A percentile compares a stretch with the other conserved stretches of the same genome.
These are phyloP conservation scores for Capricornis sumatraensis DNA, from an alignment of 2,113 vertebrate species.

Conservation along the genomic window DNA sequence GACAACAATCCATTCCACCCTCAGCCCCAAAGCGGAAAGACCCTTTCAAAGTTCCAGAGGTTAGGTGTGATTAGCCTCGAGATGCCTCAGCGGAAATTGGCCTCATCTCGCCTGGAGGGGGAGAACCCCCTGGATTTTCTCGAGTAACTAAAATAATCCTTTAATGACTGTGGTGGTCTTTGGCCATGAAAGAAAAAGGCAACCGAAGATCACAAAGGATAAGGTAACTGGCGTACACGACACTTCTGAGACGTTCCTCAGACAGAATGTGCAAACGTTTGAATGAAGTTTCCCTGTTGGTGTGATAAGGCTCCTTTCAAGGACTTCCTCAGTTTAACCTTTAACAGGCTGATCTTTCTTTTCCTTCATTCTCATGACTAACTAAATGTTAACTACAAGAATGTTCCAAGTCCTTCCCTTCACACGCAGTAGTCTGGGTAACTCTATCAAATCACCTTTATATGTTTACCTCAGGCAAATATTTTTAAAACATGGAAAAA, in stretches of 20 bases:
- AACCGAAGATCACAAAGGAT: not conserved
- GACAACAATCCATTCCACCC: not conserved
- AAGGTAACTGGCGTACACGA: not conserved
- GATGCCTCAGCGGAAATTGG: too few species aligned
- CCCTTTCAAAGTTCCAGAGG: too few species aligned
- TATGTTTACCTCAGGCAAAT: not conserved
- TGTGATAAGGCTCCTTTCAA: not conserved
- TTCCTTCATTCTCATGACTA: not conserved
- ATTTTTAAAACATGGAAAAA: not conserved
- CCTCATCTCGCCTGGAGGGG: too few species aligned
- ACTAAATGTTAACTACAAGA: not conserved
- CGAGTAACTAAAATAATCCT: slow-evolving; percentile 2
- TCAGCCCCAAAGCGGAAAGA: not conserved
- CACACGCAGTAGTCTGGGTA: not conserved
- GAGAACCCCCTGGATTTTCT: too few species aligned
- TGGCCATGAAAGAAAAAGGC: not conserved
- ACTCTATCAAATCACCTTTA: not conserved
- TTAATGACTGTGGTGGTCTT: not conserved
- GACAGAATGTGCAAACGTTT: not conserved
- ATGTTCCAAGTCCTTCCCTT: slow-evolving; percentile 11
- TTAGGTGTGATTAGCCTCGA: too few species aligned
- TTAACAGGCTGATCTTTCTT: not conserved
- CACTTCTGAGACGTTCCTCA: not conserved
- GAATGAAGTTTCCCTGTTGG: not conserved
- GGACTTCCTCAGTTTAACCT: not conserved